Percentiles rank a stretch among this genome's conserved stretches.
These are phyloP conservation scores for Stramonita haemastoma DNA, from an alignment of 2,888 invertebrate species.

Conservation along the genomic window DNA sequence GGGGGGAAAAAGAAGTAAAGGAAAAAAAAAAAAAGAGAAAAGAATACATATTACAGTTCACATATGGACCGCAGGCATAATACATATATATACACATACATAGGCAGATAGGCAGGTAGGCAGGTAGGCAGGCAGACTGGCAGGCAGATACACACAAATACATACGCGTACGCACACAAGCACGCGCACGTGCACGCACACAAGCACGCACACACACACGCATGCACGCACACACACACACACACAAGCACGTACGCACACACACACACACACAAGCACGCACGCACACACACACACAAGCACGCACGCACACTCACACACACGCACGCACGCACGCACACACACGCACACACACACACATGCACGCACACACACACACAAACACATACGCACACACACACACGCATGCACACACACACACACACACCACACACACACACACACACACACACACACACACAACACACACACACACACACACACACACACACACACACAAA, in stretches of 20 bases:
- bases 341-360: neutral
- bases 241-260: neutral
- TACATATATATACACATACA: neutral
- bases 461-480: too few species aligned
- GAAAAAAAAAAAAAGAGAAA: neutral
- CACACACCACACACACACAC: too few species aligned
- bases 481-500: neutral
- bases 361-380: neutral
- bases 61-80: too few species aligned
- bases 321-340: slow-evolving; percentile 2
- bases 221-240: neutral
- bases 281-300: neutral
- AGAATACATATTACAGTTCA: neutral
- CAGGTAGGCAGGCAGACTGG: neutral
- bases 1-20: neutral
- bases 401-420: too few species aligned
- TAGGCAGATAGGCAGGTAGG: neutral
- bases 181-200: neutral
- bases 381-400: neutral
- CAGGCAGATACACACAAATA: too few species aligned
- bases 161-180: neutral
- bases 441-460: too few species aligned
- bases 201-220: neutral
- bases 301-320: neutral
- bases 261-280: neutral